phyloP scores from a whole-genome alignment of 2,888 invertebrate species.

The Chalcis sispes region DNA sequence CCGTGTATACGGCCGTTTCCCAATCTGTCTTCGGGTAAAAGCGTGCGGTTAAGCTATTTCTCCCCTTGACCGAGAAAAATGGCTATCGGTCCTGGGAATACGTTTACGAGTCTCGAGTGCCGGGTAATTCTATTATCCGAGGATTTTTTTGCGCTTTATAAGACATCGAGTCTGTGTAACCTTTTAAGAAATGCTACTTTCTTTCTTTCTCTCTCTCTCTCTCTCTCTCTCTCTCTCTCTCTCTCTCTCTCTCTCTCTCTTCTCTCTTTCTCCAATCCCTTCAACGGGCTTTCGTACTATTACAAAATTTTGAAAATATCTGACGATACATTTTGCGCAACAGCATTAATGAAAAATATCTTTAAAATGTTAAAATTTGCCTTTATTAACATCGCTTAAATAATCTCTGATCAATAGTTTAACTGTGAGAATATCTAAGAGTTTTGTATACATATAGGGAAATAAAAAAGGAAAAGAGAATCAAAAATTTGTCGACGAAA shows the following conservation, averaged over 20 bases:
- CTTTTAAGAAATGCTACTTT: slow-evolving; percentile 38
- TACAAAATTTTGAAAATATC: too few species aligned
- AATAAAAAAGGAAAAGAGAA: too few species aligned
- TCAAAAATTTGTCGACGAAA: not conserved
- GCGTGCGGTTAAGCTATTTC: slow-evolving; percentile 73
- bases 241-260: not conserved
- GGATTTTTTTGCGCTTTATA: slow-evolving; percentile 71
- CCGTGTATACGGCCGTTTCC: slow-evolving; percentile 56
- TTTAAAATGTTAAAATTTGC: too few species aligned
- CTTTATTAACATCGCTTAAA: too few species aligned
- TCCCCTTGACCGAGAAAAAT: slow-evolving; percentile 76
- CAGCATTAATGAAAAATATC: not conserved
- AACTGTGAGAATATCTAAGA: too few species aligned
- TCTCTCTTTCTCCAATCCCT: not conserved
- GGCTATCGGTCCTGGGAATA: slow-evolving; percentile 75
- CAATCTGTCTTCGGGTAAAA: slow-evolving; percentile 73
- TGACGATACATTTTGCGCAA: too few species aligned
- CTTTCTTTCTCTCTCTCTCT: slow-evolving; percentile 1
- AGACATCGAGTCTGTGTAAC: slow-evolving; percentile 66
- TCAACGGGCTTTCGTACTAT: too few species aligned
- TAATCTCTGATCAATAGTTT: too few species aligned
- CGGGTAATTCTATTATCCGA: slow-evolving; percentile 75
- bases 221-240: not conserved
- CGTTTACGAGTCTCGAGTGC: slow-evolving; percentile 75
- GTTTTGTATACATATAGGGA: not conserved